A percentile compares a stretch with the other conserved stretches of the same genome.
Conservation (phyloP, 2,797 vertebrate genomes). For the Sarcoramphus papa region DNA sequence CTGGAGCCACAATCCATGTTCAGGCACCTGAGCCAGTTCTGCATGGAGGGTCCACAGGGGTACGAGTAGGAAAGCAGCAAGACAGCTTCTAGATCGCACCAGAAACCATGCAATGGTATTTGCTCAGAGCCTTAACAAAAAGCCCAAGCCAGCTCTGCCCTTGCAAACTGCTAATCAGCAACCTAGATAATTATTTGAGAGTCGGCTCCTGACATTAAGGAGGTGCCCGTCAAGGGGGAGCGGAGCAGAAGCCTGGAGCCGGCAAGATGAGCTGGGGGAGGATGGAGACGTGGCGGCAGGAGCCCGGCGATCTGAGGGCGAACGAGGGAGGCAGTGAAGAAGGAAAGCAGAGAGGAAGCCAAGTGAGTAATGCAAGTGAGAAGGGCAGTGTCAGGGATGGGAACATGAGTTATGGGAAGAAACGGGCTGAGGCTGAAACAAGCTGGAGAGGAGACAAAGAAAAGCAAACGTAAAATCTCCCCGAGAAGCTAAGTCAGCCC, state of each 20-base stretch:
- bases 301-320: rapidly evolving
- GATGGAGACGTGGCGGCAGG: background rate
- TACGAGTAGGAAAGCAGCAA: background rate
- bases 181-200: constrained; percentile 12
- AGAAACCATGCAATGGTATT: background rate
- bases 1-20: background rate
- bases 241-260: background rate
- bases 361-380: background rate
- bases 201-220: background rate
- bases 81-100: background rate
- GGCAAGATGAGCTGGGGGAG: background rate
- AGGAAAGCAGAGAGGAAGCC: background rate
- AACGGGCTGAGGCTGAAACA: background rate
- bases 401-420: background rate
- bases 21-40: background rate
- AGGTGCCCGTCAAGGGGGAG: background rate
- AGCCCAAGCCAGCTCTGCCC: background rate
- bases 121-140: background rate
- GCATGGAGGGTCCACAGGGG: background rate
- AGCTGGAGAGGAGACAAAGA: background rate
- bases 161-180: constrained; percentile 5
- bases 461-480: background rate
- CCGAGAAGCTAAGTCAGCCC: constrained; percentile 5
- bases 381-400: background rate
- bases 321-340: background rate